phyloP scores from a whole-genome alignment of 2,113 vertebrate species.

The Pterocles orientalis region DNA sequence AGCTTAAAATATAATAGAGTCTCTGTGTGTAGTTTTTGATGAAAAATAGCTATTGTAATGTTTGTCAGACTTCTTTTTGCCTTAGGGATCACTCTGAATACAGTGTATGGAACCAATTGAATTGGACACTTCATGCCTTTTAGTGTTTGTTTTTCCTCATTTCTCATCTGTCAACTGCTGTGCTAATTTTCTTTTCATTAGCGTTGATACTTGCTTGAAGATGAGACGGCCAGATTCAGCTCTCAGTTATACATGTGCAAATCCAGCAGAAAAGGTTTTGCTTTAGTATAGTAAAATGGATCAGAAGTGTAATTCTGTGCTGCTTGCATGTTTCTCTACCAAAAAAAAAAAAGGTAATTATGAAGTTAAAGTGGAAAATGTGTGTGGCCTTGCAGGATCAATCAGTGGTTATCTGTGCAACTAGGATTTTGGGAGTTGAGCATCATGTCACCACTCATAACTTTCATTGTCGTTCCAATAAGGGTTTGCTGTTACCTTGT shows the following conservation, averaged over 20 bases:
- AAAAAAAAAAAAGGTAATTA: not conserved
- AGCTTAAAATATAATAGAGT: constrained; percentile 48
- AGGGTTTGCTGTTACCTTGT: not conserved
- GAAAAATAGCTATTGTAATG: constrained; percentile 53
- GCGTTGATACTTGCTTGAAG: not conserved
- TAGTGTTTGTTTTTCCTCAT: constrained; percentile 35
- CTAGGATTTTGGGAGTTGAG: not conserved
- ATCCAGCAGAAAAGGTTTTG: not conserved
- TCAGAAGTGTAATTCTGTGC: not conserved
- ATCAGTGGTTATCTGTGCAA: not conserved
- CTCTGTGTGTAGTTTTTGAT: not conserved
- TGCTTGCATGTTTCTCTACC: not conserved
- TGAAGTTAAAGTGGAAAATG: not conserved
- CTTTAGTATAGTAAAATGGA: not conserved
- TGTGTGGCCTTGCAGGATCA: not conserved
- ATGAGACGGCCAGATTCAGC: not conserved
- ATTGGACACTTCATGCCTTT: not conserved
- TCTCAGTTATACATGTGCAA: not conserved
- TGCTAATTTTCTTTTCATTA: constrained; percentile 22
- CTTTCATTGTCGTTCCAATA: not conserved
- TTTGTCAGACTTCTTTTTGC: constrained; percentile 23
- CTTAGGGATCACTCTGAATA: constrained; percentile 7
- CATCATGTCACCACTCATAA: not conserved
- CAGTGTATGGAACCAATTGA: not conserved
- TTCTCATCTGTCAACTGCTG: constrained; percentile 33